phyloP scores from a whole-genome alignment of 2,797 vertebrate species.

The Anas acuta region DNA sequence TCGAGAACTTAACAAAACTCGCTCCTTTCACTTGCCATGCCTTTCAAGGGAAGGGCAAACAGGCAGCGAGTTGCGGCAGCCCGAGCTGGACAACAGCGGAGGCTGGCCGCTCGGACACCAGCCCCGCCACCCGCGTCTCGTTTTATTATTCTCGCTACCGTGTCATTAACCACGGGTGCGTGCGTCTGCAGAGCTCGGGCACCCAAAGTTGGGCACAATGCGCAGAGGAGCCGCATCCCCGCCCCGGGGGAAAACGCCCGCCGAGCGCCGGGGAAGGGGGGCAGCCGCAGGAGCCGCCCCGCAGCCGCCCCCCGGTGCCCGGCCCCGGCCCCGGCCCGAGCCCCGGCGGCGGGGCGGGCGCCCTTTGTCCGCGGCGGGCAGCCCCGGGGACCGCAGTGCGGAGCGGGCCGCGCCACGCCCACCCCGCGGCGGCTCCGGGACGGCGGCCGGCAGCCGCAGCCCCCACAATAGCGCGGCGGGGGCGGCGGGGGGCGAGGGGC shows the following conservation, averaged over 20 bases:
- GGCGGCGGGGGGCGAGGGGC: not conserved
- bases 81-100: not conserved
- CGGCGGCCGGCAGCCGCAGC: too few relatives aligned
- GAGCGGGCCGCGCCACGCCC: conserved; percentile 89
- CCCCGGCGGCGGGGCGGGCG: conserved; percentile 49
- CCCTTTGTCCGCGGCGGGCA: conserved; percentile 85
- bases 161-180: not conserved
- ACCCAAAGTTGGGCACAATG: not conserved
- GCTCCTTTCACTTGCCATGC: not conserved
- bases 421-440: conserved; percentile 51
- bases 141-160: not conserved
- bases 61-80: not conserved
- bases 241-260: not conserved
- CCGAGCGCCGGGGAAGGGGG: too few relatives aligned
- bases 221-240: not conserved
- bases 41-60: not conserved
- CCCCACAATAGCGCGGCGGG: not conserved
- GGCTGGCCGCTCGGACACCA: not conserved
- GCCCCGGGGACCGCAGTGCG: conserved; percentile 98
- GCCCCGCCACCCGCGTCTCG: not conserved
- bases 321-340: too few relatives aligned
- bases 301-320: too few relatives aligned
- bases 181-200: not conserved
- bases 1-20: not conserved
- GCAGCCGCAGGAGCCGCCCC: too few relatives aligned